These are phyloP conservation scores for Thalassaphorura encarpata DNA, from an alignment of 1,140 invertebrate genomes.

Conservation along the genomic window DNA sequence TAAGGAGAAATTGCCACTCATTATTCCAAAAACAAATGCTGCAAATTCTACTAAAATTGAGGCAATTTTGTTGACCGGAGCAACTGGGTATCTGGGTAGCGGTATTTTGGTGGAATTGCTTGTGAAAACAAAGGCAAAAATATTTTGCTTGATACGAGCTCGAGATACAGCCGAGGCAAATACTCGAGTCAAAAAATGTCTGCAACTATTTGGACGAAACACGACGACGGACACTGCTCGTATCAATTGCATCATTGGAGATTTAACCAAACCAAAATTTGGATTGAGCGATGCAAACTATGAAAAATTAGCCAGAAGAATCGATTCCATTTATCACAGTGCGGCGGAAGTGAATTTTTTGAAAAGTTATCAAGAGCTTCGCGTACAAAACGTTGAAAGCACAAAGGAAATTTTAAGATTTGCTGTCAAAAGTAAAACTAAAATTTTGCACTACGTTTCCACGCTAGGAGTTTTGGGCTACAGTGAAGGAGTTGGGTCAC, in stretches of 20 bases:
- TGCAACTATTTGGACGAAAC: background rate
- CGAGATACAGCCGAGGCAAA: background rate
- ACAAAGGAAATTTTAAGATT: background rate
- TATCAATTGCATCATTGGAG: background rate
- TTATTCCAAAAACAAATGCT: too few relatives aligned
- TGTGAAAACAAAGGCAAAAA: background rate
- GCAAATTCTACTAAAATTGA: too few relatives aligned
- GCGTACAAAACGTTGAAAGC: background rate
- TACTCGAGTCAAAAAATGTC: background rate
- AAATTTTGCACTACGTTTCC: background rate
- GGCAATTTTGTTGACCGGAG: background rate
- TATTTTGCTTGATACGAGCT: background rate
- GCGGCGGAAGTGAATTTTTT: constrained; percentile 1
- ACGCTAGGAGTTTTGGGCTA: constrained; percentile 1
- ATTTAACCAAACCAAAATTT: background rate
- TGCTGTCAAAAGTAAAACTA: constrained; percentile 1
- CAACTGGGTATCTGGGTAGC: background rate
- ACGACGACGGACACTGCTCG: background rate
- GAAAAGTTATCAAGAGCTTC: background rate
- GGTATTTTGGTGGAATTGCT: background rate
- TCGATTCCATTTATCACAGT: background rate
- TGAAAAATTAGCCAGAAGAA: background rate
- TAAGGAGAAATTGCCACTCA: too few relatives aligned
- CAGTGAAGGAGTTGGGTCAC: background rate
- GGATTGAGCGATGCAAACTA: background rate